These are phyloP conservation scores for Pungitius pungitius DNA, from an alignment of 2,113 vertebrate genomes.

Conservation along the genomic window DNA sequence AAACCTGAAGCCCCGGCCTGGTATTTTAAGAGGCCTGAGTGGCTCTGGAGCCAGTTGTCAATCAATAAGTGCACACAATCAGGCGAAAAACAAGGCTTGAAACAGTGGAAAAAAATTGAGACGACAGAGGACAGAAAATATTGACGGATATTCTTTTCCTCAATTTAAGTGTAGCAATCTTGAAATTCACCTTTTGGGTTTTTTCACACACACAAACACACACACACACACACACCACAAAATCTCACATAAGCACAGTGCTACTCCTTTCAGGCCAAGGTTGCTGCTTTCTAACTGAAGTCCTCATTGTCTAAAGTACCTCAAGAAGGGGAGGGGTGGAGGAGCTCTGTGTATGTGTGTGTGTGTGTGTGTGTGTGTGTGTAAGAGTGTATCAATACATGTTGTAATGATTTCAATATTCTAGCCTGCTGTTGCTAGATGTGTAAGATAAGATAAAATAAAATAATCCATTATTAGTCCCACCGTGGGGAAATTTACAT, in stretches of 20 bases:
- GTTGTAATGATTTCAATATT: slow-evolving; percentile 59
- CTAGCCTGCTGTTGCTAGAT: slow-evolving; percentile 26
- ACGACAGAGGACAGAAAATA: slow-evolving; percentile 71
- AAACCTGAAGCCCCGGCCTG: slow-evolving; percentile 82
- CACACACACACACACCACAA: slow-evolving; percentile 11
- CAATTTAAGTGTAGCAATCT: slow-evolving; percentile 44
- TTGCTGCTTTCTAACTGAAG: slow-evolving; percentile 42
- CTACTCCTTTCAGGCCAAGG: slow-evolving; percentile 37
- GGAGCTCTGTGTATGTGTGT: slow-evolving; percentile 6
- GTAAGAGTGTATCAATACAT: slow-evolving; percentile 53
- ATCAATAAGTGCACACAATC: slow-evolving; percentile 84
- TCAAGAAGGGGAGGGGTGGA: slow-evolving; percentile 31
- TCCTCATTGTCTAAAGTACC: slow-evolving; percentile 65
- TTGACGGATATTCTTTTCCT: slow-evolving; percentile 69
- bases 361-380: not conserved
- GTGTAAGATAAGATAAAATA: slow-evolving; percentile 1
- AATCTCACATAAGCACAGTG: not conserved
- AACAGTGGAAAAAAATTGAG: slow-evolving; percentile 56
- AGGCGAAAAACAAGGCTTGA: slow-evolving; percentile 66
- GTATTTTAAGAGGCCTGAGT: slow-evolving; percentile 88
- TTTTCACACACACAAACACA: slow-evolving; percentile 27
- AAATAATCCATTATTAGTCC: too few species aligned
- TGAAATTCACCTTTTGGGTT: slow-evolving; percentile 52
- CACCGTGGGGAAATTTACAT: too few species aligned
- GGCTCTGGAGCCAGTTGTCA: slow-evolving; percentile 88